Conservation (phyloP, 2,797 vertebrate genomes). For the Brotula barbata region DNA sequence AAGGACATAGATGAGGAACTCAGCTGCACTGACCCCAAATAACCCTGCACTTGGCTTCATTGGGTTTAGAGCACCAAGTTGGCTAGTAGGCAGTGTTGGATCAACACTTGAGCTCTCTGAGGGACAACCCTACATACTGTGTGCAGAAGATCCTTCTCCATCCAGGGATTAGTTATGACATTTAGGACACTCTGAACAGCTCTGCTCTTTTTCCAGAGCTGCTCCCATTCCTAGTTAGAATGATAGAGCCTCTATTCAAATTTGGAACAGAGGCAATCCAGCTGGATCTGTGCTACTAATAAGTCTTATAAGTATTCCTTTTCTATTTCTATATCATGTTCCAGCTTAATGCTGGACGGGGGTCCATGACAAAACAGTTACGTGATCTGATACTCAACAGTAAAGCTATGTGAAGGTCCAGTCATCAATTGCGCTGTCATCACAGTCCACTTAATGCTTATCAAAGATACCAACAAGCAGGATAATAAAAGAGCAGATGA, state of each 20-base stretch:
- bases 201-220: constrained; percentile 7
- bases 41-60: constrained; percentile 23
- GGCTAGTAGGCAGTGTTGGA: constrained; percentile 7
- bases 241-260: not conserved
- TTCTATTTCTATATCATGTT: not conserved
- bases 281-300: not conserved
- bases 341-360: too few relatives aligned
- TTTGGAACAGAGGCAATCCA: not conserved
- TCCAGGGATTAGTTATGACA: constrained; percentile 70
- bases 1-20: constrained; percentile 1
- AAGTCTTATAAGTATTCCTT: not conserved
- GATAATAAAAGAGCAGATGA: not conserved
- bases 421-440: not conserved
- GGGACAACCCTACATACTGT: constrained; percentile 43
- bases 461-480: not conserved
- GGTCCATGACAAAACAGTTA: too few relatives aligned
- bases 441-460: not conserved
- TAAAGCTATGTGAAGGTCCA: not conserved
- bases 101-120: constrained; percentile 30
- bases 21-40: constrained; percentile 28
- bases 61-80: constrained; percentile 23
- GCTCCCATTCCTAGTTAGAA: not conserved
- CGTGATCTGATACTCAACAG: not conserved
- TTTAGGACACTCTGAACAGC: constrained; percentile 45
- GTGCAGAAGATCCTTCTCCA: constrained; percentile 48